These are phyloP conservation scores for Laticauda colubrina DNA, from an alignment of 2,113 vertebrate species.

Conservation along the genomic window DNA sequence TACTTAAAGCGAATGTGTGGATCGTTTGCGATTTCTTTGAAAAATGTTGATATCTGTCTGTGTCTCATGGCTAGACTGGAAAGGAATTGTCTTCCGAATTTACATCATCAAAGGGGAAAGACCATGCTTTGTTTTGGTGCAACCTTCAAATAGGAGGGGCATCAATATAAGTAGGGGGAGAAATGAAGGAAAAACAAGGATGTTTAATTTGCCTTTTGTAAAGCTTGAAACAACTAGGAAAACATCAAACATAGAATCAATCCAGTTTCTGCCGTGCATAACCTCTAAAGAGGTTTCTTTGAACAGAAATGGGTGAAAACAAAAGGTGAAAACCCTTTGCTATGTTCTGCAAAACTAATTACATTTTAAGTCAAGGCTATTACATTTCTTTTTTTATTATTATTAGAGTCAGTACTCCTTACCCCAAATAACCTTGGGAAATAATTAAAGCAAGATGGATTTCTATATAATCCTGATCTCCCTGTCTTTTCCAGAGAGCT, in stretches of 20 bases:
- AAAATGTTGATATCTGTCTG: background rate
- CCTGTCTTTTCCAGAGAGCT: background rate
- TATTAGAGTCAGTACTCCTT: background rate
- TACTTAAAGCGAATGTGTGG: rapidly evolving
- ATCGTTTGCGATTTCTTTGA: background rate
- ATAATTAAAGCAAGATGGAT: background rate
- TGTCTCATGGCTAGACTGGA: background rate
- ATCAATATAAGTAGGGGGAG: background rate
- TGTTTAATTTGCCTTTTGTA: background rate
- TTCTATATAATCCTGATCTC: background rate
- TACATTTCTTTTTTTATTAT: background rate
- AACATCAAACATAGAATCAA: background rate
- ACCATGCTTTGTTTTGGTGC: background rate
- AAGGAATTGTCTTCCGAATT: background rate
- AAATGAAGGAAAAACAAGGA: background rate
- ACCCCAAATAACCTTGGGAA: background rate
- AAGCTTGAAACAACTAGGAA: background rate
- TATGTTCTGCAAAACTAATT: background rate
- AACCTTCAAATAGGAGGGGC: conserved; percentile 16
- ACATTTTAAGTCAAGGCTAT: background rate
- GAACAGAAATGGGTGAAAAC: background rate
- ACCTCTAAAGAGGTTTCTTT: background rate
- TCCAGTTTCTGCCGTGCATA: background rate
- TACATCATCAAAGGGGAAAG: background rate
- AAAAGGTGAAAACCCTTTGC: background rate